These are phyloP conservation scores for Pomatorhinus ruficollis DNA, from an alignment of 2,113 vertebrate species.

Conservation along the genomic window DNA sequence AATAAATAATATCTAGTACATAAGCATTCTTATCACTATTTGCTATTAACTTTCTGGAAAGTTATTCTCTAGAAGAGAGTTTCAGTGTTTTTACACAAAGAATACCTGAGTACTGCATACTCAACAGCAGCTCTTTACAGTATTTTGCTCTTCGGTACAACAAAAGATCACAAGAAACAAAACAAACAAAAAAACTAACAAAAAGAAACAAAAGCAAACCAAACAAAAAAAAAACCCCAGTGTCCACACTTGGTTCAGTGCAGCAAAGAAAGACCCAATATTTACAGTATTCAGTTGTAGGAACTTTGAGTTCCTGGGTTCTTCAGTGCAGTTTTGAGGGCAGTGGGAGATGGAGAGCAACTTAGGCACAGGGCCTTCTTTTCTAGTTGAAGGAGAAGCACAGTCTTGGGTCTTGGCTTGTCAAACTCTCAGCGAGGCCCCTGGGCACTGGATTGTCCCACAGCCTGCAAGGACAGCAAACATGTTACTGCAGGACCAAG, in stretches of 20 bases:
- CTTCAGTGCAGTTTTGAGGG: background rate
- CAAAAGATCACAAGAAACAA: background rate
- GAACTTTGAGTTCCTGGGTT: background rate
- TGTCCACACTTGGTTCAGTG: background rate
- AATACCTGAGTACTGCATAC: background rate
- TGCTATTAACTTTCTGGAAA: background rate
- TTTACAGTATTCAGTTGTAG: background rate
- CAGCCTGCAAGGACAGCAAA: conserved; percentile 73
- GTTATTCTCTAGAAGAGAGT: background rate
- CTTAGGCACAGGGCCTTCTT: background rate
- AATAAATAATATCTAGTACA: background rate
- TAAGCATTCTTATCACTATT: background rate
- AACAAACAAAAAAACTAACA: background rate
- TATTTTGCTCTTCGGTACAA: background rate
- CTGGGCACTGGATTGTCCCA: conserved; percentile 82
- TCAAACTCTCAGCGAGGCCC: conserved; percentile 37
- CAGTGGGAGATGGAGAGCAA: background rate
- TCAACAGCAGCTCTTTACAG: background rate
- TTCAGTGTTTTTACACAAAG: background rate
- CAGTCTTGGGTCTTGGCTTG: conserved; percentile 78
- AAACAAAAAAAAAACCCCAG: background rate
- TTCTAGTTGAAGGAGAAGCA: conserved; percentile 77
- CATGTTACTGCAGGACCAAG: rapidly evolving
- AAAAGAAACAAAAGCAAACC: background rate
- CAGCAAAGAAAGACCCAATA: background rate